Conservation (phyloP, 2,888 invertebrate species). For the Zygogramma bicolorata region DNA sequence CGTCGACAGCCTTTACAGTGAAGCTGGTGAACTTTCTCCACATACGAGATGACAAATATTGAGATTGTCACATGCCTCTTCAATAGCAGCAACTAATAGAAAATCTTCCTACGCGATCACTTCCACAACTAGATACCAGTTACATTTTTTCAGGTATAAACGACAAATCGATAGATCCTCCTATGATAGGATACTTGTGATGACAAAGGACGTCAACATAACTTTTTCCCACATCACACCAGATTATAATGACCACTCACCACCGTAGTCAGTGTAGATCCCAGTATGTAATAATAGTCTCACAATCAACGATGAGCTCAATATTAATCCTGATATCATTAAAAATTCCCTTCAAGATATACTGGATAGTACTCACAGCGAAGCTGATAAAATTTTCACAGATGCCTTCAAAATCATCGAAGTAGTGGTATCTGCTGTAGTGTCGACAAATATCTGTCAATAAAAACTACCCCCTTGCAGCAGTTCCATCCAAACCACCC, state of each 20-base stretch:
- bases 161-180: not conserved
- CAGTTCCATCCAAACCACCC: not conserved
- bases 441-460: not conserved
- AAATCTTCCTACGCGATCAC: not conserved
- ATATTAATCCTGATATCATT: no score
- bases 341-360: no score
- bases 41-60: slow-evolving; percentile 1
- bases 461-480: not conserved
- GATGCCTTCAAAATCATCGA: slow-evolving; percentile 6
- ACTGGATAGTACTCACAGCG: no score
- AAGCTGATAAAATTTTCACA: no score
- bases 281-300: no score
- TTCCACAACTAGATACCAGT: no score
- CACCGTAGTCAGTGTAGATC: no score
- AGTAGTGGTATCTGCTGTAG: not conserved
- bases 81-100: not conserved
- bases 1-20: not conserved
- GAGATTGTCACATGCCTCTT: not conserved
- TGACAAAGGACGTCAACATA: not conserved
- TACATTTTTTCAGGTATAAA: not conserved
- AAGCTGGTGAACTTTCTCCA: not conserved
- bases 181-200: not conserved
- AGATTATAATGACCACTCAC: not conserved
- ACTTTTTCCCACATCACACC: not conserved
- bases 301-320: no score